Percentiles rank a stretch among this genome's conserved stretches.
Conservation (phyloP, 2,888 invertebrate genomes). For the Strigamia crassipes region DNA sequence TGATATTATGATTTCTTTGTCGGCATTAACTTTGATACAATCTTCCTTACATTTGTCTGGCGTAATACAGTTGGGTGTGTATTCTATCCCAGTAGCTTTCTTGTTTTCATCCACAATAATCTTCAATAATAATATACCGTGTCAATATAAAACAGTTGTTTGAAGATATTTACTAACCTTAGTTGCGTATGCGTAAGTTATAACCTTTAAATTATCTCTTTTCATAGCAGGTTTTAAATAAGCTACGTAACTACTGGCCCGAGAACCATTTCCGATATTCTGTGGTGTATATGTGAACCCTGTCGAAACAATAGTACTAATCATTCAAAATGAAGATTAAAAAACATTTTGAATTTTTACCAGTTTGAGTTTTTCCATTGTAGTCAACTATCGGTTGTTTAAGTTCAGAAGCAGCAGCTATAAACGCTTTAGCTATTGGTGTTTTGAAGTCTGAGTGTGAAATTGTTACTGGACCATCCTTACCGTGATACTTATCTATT, state of each 20-base stretch:
- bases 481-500: background rate
- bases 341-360: no score
- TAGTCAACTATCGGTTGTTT: background rate
- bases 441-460: background rate
- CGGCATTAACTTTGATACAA: background rate
- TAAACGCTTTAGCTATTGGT: background rate
- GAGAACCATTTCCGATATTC: background rate
- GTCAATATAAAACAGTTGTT: no score
- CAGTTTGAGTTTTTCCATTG: background rate
- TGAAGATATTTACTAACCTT: background rate
- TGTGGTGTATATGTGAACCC: background rate
- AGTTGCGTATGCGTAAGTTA: background rate
- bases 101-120: background rate
- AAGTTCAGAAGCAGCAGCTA: background rate
- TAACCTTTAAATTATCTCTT: background rate
- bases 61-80: no score
- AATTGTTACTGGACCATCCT: background rate
- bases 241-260: background rate
- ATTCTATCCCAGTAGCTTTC: background rate
- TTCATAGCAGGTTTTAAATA: background rate
- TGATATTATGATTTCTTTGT: slow-evolving; percentile 29
- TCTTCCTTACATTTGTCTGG: no score
- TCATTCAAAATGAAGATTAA: no score
- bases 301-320: background rate
- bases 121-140: no score